Conservation (phyloP, 2,888 invertebrate genomes). For the Cactoblastis cactorum region DNA sequence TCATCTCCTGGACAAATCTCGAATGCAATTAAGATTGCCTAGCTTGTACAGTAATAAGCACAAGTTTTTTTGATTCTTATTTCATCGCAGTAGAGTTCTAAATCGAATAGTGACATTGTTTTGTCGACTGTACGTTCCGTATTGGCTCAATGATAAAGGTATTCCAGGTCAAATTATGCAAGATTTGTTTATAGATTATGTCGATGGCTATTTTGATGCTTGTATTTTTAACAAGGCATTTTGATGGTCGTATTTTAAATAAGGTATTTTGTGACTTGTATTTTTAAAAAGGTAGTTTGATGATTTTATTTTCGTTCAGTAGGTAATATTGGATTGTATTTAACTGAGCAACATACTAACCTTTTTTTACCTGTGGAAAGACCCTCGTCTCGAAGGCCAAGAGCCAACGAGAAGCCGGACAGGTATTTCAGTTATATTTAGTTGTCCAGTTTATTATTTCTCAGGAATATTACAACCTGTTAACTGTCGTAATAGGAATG, state of each 20-base stretch:
- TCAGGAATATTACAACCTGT: too few species aligned
- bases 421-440: too few species aligned
- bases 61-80: neutral
- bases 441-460: too few species aligned
- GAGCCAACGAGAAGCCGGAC: too few species aligned
- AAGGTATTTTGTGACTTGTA: neutral
- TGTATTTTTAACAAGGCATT: neutral
- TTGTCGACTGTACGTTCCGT: neutral
- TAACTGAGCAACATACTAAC: neutral
- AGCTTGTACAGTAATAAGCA: neutral
- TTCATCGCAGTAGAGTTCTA: neutral
- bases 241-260: neutral
- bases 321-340: too few species aligned
- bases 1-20: conserved; percentile 3
- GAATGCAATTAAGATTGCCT: conserved; percentile 5
- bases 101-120: neutral
- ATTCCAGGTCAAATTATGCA: neutral
- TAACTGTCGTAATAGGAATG: too few species aligned
- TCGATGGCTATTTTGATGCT: neutral
- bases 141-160: neutral
- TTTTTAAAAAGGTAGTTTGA: neutral
- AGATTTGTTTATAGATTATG: neutral
- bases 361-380: too few species aligned
- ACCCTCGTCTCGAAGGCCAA: too few species aligned
- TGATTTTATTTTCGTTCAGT: neutral